Evolutionary conservation across 2,797 vertebrate genomes (phyloP), one percentile per base, ranked within the genome.

Genomic region (Crax fasciolata): DNA sequence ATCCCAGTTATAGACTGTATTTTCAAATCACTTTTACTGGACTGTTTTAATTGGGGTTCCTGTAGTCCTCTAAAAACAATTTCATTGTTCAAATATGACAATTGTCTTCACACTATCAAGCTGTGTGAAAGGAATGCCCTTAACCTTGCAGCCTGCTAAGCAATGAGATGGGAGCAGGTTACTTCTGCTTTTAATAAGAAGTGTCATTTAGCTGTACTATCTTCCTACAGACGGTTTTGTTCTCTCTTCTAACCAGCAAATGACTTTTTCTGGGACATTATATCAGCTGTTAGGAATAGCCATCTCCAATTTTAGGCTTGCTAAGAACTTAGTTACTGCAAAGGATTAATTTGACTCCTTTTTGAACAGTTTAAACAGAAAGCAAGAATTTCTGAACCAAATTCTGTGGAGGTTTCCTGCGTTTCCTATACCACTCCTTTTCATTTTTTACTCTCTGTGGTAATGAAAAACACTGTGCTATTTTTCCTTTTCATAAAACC

Each of bases 31-130:
- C 75, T 97, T 97, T 95, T 93, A 91, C 55, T 77, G 61, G 58
- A 95, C 93, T 93, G 67, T 90, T 96, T 96, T 97, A 97, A 96
- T 97, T 96, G 91, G 62, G 86, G 74, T 71, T 97, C 94, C 67
- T 94, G 88, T 90, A 97, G 92, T 89, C 89, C 84, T 95, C 97
- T 94, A 61, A 94, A 97, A 74, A 86, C 96, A 68, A 93, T 94
- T 96, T 97, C 93, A 96, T 92, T 95, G 92, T 91, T 94, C 87
- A 96, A 85, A 92, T 88, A 74, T 81, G 54, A 76, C 94, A 95
- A 93, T 93, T 92, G 74, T 70, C 87, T 84, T 92, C 81, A 61
- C 0, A 0, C 65, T 77, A 39, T 76, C 84, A 65, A 32, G 43
- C 19, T 59, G 14, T 0, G 3, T 59, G 32, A 79, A 80, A 96